phyloP scores from a whole-genome alignment of 2,888 invertebrate genomes.

The Physocephala rufipes region DNA sequence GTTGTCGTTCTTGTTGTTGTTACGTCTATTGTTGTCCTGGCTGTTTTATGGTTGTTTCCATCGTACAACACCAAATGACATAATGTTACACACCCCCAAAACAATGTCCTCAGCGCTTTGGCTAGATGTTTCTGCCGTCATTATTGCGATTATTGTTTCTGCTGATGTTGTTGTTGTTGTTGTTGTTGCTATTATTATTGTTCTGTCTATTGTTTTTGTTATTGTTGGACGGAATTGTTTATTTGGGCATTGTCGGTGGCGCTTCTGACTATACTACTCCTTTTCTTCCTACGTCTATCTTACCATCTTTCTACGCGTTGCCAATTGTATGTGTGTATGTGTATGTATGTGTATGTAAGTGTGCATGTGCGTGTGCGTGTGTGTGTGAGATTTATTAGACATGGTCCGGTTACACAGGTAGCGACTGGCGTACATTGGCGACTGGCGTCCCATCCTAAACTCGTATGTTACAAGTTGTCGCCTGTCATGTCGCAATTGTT shows the following conservation, averaged over 20 bases:
- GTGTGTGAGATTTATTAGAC: slow-evolving; percentile 33
- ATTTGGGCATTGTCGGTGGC: slow-evolving; percentile 7
- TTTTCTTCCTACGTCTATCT: not conserved
- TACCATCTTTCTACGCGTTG: too few relatives aligned
- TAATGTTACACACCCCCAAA: slow-evolving; percentile 41
- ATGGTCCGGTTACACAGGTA: not conserved
- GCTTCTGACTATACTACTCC: not conserved
- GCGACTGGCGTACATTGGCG: not conserved
- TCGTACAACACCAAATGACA: slow-evolving; percentile 36
- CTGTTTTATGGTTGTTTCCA: slow-evolving; percentile 21
- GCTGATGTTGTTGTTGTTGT: not conserved
- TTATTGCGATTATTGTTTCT: slow-evolving; percentile 25
- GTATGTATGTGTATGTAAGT: too few relatives aligned
- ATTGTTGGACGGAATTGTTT: not conserved
- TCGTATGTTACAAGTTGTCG: slow-evolving; percentile 39
- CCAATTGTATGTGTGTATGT: too few relatives aligned
- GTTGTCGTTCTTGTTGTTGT: not conserved
- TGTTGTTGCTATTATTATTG: not conserved
- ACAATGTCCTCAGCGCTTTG: slow-evolving; percentile 37
- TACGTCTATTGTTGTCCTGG: not conserved
- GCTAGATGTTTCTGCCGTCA: slow-evolving; percentile 18
- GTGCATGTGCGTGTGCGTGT: too few relatives aligned
- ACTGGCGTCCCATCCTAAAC: slow-evolving; percentile 2
- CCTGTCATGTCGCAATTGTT: slow-evolving; percentile 38
- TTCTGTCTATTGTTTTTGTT: not conserved